These are phyloP conservation scores for Oceanites oceanicus DNA, from an alignment of 2,113 vertebrate species.

Conservation along the genomic window DNA sequence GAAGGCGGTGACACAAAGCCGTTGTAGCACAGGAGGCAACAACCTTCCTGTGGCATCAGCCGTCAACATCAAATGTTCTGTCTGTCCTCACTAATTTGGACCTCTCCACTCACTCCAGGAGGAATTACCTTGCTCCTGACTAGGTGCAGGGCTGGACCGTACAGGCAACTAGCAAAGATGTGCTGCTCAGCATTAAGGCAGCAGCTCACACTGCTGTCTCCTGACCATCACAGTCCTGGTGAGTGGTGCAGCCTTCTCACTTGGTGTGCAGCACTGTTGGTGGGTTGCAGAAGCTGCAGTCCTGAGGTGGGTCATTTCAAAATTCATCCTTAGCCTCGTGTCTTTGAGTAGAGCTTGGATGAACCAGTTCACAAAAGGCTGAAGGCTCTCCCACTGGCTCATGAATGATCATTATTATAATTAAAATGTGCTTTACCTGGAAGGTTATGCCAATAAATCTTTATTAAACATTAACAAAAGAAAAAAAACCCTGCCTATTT, in stretches of 20 bases:
- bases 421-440: neutral
- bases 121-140: neutral
- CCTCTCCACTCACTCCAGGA: neutral
- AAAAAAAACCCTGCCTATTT: neutral
- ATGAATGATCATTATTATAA: neutral
- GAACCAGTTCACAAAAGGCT: neutral
- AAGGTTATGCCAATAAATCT: neutral
- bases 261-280: neutral
- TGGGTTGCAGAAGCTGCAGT: neutral
- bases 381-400: neutral
- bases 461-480: neutral
- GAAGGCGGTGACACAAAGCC: neutral
- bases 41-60: neutral
- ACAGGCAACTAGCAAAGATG: neutral
- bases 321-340: neutral
- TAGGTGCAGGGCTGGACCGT: neutral
- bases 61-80: neutral
- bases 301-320: neutral
- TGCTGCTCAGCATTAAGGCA: neutral
- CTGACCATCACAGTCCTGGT: neutral
- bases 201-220: neutral
- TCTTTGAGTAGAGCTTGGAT: neutral
- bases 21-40: neutral
- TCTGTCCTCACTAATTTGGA: neutral
- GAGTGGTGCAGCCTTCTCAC: neutral